Conservation (phyloP, 2,888 invertebrate species). For the Drosophila hamatofila region DNA sequence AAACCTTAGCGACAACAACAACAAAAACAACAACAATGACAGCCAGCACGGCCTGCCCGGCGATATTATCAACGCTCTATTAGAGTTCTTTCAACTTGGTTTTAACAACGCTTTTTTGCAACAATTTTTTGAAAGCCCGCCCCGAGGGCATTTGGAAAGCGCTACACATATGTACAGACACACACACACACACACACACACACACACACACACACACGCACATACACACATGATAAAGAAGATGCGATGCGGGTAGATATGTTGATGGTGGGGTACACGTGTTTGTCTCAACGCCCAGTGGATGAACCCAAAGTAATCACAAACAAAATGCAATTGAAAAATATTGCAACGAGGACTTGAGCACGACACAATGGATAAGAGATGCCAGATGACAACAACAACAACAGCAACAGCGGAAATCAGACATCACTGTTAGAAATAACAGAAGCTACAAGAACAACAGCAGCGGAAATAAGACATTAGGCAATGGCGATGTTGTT, state of each 20-base stretch:
- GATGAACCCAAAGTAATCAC: conserved; percentile 39
- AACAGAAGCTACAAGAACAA: neutral
- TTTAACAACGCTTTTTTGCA: conserved; percentile 44
- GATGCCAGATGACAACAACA: conserved; percentile 26
- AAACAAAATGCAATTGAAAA: conserved; percentile 64
- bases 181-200: neutral
- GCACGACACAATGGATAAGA: conserved; percentile 59
- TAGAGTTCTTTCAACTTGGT: conserved; percentile 72
- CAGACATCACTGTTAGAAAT: conserved; percentile 16
- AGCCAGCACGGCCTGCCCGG: conserved; percentile 26
- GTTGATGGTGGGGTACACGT: conserved; percentile 28
- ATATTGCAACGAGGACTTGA: conserved; percentile 64
- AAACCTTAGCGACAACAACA: conserved; percentile 31
- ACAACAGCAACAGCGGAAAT: conserved; percentile 34
- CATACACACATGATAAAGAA: conserved; percentile 15
- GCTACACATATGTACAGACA: neutral
- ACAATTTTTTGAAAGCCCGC: conserved; percentile 30
- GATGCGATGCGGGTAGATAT: conserved; percentile 15
- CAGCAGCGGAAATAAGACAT: neutral
- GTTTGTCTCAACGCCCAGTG: conserved; percentile 29
- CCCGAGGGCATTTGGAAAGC: conserved; percentile 45
- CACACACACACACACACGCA: neutral
- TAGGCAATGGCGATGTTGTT: neutral
- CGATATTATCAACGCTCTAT: conserved; percentile 61
- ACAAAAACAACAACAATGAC: conserved; percentile 12